A percentile compares a stretch with the other conserved stretches of the same genome.
Conservation (phyloP, 2,113 vertebrate species). For the Trinectes maculatus region DNA sequence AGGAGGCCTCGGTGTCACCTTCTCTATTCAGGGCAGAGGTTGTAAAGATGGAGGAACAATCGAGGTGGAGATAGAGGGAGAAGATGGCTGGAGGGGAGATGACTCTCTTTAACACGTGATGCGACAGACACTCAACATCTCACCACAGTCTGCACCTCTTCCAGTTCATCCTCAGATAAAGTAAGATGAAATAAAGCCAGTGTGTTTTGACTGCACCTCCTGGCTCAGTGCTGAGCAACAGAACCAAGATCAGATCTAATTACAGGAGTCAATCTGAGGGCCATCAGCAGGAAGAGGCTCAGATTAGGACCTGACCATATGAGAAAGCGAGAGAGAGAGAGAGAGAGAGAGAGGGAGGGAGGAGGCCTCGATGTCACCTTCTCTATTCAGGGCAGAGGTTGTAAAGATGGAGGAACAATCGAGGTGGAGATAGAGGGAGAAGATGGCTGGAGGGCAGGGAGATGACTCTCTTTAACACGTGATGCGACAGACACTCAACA, state of each 20-base stretch:
- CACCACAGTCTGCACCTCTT: too few relatives aligned
- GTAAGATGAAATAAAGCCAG: too few relatives aligned
- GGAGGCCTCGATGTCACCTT: constrained; percentile 46
- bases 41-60: constrained; percentile 68
- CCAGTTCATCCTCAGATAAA: background rate
- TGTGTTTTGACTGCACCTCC: constrained; percentile 28
- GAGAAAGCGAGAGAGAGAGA: background rate
- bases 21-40: constrained; percentile 58
- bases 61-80: constrained; percentile 57
- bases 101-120: background rate
- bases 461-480: constrained; percentile 39
- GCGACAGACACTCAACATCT: too few relatives aligned
- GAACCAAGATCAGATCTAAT: constrained; percentile 73
- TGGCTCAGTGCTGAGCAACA: constrained; percentile 19
- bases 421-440: constrained; percentile 56
- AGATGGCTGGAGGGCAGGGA: constrained; percentile 59
- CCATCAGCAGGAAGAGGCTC: constrained; percentile 72
- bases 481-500: too few relatives aligned
- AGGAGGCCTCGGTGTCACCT: constrained; percentile 47
- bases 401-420: constrained; percentile 68
- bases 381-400: constrained; percentile 60
- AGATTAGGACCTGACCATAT: constrained; percentile 73
- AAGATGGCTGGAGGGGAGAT: constrained; percentile 17
- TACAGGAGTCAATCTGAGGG: constrained; percentile 73
- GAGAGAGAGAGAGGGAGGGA: constrained; percentile 8